Evolutionary conservation across 2,888 invertebrate genomes (phyloP), one percentile per base, ranked within the genome.

Genomic region (Embidobia sp.): DNA sequence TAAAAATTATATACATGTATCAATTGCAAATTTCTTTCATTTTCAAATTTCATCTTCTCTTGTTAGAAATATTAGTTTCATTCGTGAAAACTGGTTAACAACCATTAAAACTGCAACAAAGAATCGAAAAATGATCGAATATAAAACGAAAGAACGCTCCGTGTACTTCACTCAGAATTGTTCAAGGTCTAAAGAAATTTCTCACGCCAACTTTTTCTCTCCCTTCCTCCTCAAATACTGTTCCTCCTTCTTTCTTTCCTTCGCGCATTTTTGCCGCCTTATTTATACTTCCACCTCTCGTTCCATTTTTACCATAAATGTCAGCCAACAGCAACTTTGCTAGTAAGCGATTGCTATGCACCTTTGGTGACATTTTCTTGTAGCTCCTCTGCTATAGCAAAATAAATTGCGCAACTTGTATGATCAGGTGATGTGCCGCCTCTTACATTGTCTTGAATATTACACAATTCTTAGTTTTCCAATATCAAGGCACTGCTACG

Each of bases 161-260:
- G 48, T 64, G 70, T 51, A 64, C 76, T 55, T 70, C 64, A 42
- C 37, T 74, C 63, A 40, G 75, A 72, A 75, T 70, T 61, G 49
- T 61, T 76, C 78, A 78, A 78, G 78, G 78, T 78, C 75, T 59
- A 35, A 78, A 76, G 78, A 78, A 72, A 78, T 78, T 75, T 72
- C 75, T 78, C 75, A 76, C 75, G 75, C 72, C 72, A 49, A 64
- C 67, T 70, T 70, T 69, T 66, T 75, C 66, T 72, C 75, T 72
- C 70, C 63, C 63, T 72, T 63, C 70, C 61, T 46, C 55, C 33
- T 55, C 31, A 29, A 49, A 59, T 37, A 63, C 53, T 69, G 42
- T 67, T 75, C 67, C 48, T 51, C 44, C 59, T 66, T 61, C 66
- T 55, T 72, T 67, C 61, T 66, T 61, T 59, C 70, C 57, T 67